Evolutionary conservation across 2,797 vertebrate species (phyloP).

Genomic region (Champsocephalus gunnari): DNA sequence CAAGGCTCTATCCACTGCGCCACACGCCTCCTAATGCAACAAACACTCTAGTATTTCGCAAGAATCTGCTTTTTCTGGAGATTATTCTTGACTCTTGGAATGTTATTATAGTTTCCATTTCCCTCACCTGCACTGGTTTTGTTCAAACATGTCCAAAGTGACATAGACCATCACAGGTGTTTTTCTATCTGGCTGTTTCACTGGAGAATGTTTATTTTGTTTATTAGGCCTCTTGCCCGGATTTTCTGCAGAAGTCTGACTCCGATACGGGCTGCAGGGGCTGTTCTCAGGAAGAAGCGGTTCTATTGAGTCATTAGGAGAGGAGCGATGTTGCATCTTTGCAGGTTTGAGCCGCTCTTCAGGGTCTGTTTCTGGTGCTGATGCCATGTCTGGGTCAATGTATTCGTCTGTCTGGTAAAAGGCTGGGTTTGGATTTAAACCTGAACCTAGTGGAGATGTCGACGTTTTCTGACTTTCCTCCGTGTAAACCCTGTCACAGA

Average conservation of each 20-base stretch:
- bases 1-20: too few relatives aligned
- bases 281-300: conserved; percentile 31
- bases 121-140: conserved; percentile 30
- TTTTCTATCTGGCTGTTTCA: conserved; percentile 33
- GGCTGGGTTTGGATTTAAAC: background rate
- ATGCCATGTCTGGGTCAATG: background rate
- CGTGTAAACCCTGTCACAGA: conserved; percentile 57
- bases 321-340: background rate
- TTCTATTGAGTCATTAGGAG: conserved; percentile 41
- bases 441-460: background rate
- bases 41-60: background rate
- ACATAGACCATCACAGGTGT: conserved; percentile 60
- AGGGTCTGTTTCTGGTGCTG: background rate
- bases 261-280: conserved; percentile 63
- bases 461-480: conserved; percentile 15
- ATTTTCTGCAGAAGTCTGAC: conserved; percentile 56
- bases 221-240: background rate
- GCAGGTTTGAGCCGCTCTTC: background rate
- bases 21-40: background rate
- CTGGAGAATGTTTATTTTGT: background rate
- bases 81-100: background rate
- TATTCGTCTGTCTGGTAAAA: conserved; percentile 22
- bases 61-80: background rate
- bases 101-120: background rate
- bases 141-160: conserved; percentile 71